Percentiles rank a stretch among this genome's conserved stretches.
phyloP scores from a whole-genome alignment of 2,888 invertebrate species.

The Thumatha senex region DNA sequence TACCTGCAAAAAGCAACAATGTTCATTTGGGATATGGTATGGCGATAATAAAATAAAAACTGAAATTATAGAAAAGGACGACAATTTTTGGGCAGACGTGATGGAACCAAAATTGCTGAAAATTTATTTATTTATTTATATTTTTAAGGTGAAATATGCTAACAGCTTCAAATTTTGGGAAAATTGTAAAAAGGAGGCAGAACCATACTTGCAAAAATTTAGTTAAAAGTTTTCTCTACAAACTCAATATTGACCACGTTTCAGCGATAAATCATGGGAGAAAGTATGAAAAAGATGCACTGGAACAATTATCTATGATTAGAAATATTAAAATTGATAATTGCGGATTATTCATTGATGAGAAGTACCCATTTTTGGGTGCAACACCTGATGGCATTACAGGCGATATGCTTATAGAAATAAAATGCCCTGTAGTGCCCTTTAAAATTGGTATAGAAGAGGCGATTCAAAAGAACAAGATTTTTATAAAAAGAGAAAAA shows the following conservation, averaged over 20 bases:
- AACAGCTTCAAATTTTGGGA: conserved; percentile 1
- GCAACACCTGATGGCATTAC: not conserved
- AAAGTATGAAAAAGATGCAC: not conserved
- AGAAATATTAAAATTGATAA: not conserved
- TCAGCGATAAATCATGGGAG: conserved; percentile 3
- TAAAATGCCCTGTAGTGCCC: not conserved
- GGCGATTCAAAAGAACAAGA: not conserved
- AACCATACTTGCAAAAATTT: not conserved
- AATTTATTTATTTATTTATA: no score
- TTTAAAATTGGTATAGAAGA: not conserved
- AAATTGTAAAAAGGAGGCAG: not conserved
- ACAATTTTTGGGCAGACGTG: not conserved
- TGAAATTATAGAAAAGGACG: not conserved
- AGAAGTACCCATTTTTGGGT: not conserved
- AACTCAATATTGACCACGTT: not conserved
- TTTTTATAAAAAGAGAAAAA: not conserved
- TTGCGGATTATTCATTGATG: not conserved
- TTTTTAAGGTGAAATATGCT: no score
- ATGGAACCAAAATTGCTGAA: not conserved
- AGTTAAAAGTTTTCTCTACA: conserved; percentile 1
- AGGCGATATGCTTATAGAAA: not conserved
- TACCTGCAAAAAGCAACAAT: not conserved
- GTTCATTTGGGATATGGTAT: not conserved
- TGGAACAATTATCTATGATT: not conserved
- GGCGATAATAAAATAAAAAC: not conserved